These are phyloP conservation scores for Drosophila limbata DNA, from an alignment of 2,888 invertebrate genomes.

Conservation along the genomic window DNA sequence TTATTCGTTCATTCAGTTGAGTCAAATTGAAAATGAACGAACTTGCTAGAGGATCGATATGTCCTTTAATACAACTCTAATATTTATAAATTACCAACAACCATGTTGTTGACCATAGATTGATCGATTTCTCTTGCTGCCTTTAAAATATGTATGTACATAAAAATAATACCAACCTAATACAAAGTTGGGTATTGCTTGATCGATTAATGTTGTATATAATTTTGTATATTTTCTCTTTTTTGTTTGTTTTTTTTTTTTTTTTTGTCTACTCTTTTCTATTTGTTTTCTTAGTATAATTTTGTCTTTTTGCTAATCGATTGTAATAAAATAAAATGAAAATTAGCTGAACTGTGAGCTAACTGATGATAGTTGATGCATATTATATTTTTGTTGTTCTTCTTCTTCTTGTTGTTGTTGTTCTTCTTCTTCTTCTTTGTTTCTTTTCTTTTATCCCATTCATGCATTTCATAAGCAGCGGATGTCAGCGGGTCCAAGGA, in stretches of 20 bases:
- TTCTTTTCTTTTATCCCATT: slow-evolving; percentile 53
- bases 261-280: too few relatives aligned
- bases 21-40: neutral
- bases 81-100: neutral
- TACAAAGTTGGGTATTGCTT: slow-evolving; percentile 2
- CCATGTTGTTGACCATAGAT: neutral
- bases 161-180: neutral
- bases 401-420: slow-evolving; percentile 57
- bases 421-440: slow-evolving; percentile 38
- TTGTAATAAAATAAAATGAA: slow-evolving; percentile 20
- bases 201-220: slow-evolving; percentile 9
- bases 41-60: neutral
- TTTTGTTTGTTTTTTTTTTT: neutral
- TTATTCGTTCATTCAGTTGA: neutral
- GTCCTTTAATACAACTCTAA: neutral
- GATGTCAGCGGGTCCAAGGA: slow-evolving; percentile 93
- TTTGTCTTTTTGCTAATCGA: slow-evolving; percentile 9
- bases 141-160: slow-evolving; percentile 6
- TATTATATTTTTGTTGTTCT: slow-evolving; percentile 57
- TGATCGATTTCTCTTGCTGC: neutral
- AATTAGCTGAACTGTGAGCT: slow-evolving; percentile 38
- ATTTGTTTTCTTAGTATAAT: neutral
- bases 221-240: neutral
- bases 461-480: slow-evolving; percentile 86
- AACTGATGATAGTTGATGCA: slow-evolving; percentile 38